Base-by-base conservation (phyloP, 2,888 invertebrate species). In the Pollenia amentaria region DNA sequence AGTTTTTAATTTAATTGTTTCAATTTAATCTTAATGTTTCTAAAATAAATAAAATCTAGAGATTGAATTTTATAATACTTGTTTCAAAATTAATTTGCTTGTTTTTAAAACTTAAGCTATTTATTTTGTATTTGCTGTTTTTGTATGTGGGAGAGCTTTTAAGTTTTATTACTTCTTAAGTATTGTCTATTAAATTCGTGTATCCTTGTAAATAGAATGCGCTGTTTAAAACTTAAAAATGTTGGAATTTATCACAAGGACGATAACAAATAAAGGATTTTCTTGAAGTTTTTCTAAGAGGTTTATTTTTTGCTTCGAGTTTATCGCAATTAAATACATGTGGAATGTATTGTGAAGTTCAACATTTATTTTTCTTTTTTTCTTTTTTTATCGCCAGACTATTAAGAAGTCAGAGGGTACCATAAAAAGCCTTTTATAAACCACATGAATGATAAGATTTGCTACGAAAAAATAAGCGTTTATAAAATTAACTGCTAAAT, bases 1-100 rank as follows among this genome's bases (percentile, higher is more conserved):
- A 48, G 40, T 65, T 60, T 73, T 60, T 29, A 29, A 69, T 75
- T 75, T 44, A 76, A 78, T 78, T 78, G 65, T 84, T 78, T 84
- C 29, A 62, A 51, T 82, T 70, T 62, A 76, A 82, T 76, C 76
- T 76, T 18, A 9, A 67, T 73, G 65, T 72, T 84, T 72, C 11
- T 70, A 57, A 78, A 51, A 60, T 48, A 82, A 80, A 78, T 72
- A 72, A 72, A 77, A 65, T 72, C 57, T 11, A 53, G 51, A 40
- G 16, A 62, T 62, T 46, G 16, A 55, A 40, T 62, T 64, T 18
- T 38, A 7, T 40, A 62, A 53, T 67, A 65, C n/a, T 42, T 57
- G 21, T 38, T 75, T 67, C 3, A 29, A 29, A 51, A 38, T 64
- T n/a, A 62, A 53, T 60, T 79, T 70, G 3, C 29, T 78, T 21